A percentile compares a stretch with the other conserved stretches of the same genome.
Evolutionary conservation across 1,140 invertebrate genomes (phyloP).

Genomic region (Listronotus bonariensis): DNA sequence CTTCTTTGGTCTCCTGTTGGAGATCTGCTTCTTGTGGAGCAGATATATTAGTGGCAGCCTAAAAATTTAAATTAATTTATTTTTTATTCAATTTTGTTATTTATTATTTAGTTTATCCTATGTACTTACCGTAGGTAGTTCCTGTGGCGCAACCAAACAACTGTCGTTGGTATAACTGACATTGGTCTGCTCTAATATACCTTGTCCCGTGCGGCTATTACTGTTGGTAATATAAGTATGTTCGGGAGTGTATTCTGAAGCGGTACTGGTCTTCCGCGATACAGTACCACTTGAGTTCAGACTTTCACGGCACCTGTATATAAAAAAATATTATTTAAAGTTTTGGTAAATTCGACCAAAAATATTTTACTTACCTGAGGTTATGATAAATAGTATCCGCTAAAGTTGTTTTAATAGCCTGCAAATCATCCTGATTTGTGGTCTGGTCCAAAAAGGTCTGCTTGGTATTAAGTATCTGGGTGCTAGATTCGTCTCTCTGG

Average conservation of each 20-base stretch:
- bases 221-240: constrained; percentile 54
- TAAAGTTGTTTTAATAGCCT: constrained; percentile 48
- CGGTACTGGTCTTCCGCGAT: constrained; percentile 61
- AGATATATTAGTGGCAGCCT: background rate
- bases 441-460: constrained; percentile 29
- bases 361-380: constrained; percentile 30
- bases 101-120: no score
- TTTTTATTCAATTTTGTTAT: no score
- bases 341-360: background rate
- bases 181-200: constrained; percentile 12
- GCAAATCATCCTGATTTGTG: constrained; percentile 40
- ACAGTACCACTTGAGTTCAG: constrained; percentile 58
- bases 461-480: constrained; percentile 38
- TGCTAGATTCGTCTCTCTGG: constrained; percentile 47
- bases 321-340: background rate
- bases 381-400: constrained; percentile 50
- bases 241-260: constrained; percentile 61
- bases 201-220: constrained; percentile 12
- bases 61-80: background rate
- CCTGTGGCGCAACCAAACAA: constrained; percentile 23
- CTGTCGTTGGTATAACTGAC: constrained; percentile 42
- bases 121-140: constrained; percentile 13
- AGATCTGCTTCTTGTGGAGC: background rate
- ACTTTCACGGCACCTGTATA: constrained; percentile 54
- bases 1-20: constrained; percentile 4